Evolutionary conservation across 37 sponge, comb jelly and placozoan genomes (phyloP).

Genomic region (Tethya wilhelma): DNA sequence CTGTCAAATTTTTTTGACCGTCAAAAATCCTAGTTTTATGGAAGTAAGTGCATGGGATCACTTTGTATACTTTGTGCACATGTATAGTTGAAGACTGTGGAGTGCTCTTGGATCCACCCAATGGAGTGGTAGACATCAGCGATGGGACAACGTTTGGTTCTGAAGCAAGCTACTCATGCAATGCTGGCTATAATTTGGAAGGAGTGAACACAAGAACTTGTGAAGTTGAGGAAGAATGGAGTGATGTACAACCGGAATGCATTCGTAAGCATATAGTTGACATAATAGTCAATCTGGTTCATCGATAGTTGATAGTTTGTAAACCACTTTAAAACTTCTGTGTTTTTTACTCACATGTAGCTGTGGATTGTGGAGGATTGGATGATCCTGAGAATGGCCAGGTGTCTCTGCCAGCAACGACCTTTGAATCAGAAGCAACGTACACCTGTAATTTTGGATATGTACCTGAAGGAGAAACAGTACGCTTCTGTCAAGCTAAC

Average conservation of each 20-base stretch:
- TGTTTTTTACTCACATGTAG: background rate
- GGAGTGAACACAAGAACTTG: slow-evolving; percentile 9
- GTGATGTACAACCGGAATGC: slow-evolving; percentile 21
- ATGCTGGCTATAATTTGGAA: background rate
- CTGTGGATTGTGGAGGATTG: slow-evolving; percentile 21
- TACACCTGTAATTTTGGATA: slow-evolving; percentile 63
- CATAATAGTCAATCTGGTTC: background rate
- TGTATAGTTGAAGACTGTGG: background rate
- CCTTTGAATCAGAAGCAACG: slow-evolving; percentile 1
- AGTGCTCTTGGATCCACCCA: background rate
- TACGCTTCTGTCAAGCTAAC: slow-evolving; percentile 18
- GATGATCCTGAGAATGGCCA: slow-evolving; percentile 13
- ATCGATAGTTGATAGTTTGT: background rate
- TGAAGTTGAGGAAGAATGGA: slow-evolving; percentile 33
- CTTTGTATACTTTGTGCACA: background rate
- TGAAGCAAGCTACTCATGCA: background rate
- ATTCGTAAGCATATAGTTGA: slow-evolving; percentile 18
- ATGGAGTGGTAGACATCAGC: background rate
- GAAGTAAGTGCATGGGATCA: background rate
- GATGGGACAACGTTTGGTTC: background rate
- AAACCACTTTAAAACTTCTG: background rate
- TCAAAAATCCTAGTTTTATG: too few relatives aligned
- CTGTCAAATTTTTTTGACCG: too few relatives aligned
- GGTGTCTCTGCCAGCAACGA: slow-evolving; percentile 4
- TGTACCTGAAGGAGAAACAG: slow-evolving; percentile 18